Base-by-base conservation (phyloP, 2,797 vertebrate species). In the Alca torda region DNA sequence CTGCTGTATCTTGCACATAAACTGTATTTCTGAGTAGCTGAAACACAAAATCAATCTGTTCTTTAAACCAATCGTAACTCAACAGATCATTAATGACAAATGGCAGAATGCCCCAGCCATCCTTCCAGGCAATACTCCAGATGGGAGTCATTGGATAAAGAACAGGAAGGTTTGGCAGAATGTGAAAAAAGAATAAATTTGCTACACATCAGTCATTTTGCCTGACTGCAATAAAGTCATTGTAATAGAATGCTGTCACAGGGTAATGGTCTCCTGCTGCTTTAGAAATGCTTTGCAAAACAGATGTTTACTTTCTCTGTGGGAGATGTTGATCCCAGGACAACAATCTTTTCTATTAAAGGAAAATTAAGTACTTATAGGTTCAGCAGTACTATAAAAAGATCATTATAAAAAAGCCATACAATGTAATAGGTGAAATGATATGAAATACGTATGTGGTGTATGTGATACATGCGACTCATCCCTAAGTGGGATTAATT, bases 281-380 rank as follows among this genome's bases (percentile, higher is more conserved):
- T 96, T 93, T 87, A 92, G 86, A 94, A 95, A 95, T 72, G 93
- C 77, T 93, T 93, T 92, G 81, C 78, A 89, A 96, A 97, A 95
- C 96, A 96, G 95, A 96, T 96, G 94, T 97, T 97, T 97, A 90
- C 94, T 95, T 95, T 95, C 86, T 94, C 94, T 72, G 84, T 89
- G 86, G 88, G 88, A 94, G 63, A 70, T 45, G 89, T 70, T 72
- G 93, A 97, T 95, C 90, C 70, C 2, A 0, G 81, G 88, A 92
- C 88, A 94, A 87, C 50, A 82, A 68, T 80, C 75, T 85, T 93
- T 95, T 90, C 56, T 93, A 89, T 95, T 95, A 89, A 84, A 93
- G 68, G 45, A 95, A 95, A 95, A 92, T 95, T 89, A 95, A 94
- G 69, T 85, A 93, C 74, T 88, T 92, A 63, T 3, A 80, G 3